These are phyloP conservation scores for Epinotia brunnichana DNA, from an alignment of 2,888 invertebrate genomes.

Conservation along the genomic window DNA sequence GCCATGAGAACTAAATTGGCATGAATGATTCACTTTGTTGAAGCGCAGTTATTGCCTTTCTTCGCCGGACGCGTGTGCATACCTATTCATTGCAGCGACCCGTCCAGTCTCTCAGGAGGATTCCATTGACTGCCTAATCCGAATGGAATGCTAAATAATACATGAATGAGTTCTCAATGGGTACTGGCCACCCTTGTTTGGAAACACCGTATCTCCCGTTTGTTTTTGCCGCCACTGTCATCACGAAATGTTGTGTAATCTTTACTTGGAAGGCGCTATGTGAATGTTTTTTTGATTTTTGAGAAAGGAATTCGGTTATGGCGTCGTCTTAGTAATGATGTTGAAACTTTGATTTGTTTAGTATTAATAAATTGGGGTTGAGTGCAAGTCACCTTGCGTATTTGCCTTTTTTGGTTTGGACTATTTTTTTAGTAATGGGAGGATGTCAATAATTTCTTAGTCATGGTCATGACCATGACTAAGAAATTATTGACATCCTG, in stretches of 20 bases:
- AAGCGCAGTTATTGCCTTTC: constrained; percentile 22
- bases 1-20: constrained; percentile 23
- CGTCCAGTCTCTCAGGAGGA: constrained; percentile 1
- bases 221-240: constrained; percentile 24
- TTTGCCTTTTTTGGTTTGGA: background rate
- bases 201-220: constrained; percentile 23
- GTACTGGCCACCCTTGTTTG: constrained; percentile 22
- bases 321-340: constrained; percentile 16
- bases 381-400: background rate
- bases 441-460: no score
- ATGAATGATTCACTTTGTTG: constrained; percentile 18
- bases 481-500: background rate
- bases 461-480: no score
- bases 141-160: constrained; percentile 32
- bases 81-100: constrained; percentile 34
- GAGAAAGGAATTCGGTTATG: background rate
- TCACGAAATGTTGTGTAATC: constrained; percentile 30
- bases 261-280: constrained; percentile 28
- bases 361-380: background rate
- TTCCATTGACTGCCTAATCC: constrained; percentile 19
- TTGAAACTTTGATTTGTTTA: background rate
- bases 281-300: background rate
- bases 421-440: background rate
- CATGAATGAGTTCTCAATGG: constrained; percentile 25
- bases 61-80: constrained; percentile 23